Evolutionary conservation across 2,888 invertebrate genomes (phyloP).

Genomic region (Drosophila fulvimacula): DNA sequence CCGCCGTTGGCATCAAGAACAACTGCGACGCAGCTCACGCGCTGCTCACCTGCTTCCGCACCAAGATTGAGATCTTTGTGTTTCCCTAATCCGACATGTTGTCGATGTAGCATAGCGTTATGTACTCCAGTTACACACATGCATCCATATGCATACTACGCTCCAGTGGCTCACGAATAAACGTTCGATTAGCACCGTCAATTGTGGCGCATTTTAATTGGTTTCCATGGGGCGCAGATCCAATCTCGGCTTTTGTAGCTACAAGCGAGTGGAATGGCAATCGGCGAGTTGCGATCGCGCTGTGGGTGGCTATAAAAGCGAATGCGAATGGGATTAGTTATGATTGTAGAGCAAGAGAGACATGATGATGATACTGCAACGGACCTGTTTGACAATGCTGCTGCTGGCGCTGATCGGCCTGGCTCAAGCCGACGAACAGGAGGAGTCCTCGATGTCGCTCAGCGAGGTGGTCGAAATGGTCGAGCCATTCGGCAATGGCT

Average conservation of each 20-base stretch:
- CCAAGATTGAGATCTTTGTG: constrained; percentile 75
- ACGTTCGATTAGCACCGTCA: constrained; percentile 17
- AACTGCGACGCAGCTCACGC: constrained; percentile 82
- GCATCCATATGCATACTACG: constrained; percentile 1
- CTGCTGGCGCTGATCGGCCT: constrained; percentile 44
- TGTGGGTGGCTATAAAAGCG: constrained; percentile 21
- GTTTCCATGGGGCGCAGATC: constrained; percentile 8
- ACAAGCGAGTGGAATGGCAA: constrained; percentile 24
- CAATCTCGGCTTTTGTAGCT: constrained; percentile 4
- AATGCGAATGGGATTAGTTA: constrained; percentile 1
- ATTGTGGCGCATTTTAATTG: constrained; percentile 18
- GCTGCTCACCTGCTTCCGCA: constrained; percentile 73
- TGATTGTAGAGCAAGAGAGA: constrained; percentile 9
- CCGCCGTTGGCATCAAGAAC: constrained; percentile 82
- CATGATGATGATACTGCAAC: constrained; percentile 11
- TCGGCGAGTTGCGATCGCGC: not conserved
- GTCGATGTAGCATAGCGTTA: not conserved
- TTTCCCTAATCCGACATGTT: constrained; percentile 70
- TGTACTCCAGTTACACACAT: no score
- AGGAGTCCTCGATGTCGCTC: constrained; percentile 52
- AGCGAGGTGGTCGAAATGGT: constrained; percentile 64
- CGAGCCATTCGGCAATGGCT: constrained; percentile 58
- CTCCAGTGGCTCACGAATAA: constrained; percentile 33
- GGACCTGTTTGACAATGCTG: constrained; percentile 17
- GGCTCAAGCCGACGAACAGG: constrained; percentile 33